These are phyloP conservation scores for Alouatta palliata DNA, from an alignment of 2,113 vertebrate genomes.

Conservation along the genomic window DNA sequence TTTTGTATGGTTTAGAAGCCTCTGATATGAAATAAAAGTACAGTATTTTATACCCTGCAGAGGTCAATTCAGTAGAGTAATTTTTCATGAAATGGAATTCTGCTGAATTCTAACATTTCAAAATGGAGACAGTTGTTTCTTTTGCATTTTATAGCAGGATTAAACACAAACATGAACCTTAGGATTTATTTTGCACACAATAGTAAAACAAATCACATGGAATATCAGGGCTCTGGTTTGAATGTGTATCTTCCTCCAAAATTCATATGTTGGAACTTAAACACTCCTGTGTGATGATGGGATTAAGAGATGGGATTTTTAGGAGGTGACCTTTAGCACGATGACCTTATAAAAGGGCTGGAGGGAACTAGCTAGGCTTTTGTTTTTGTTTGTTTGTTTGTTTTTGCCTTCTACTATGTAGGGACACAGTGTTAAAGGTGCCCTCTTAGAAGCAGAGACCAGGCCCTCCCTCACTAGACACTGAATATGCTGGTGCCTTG, in stretches of 20 bases:
- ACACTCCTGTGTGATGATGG: background rate
- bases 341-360: background rate
- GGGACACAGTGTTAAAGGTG: background rate
- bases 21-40: too few relatives aligned
- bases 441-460: background rate
- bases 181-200: background rate
- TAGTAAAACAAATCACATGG: background rate
- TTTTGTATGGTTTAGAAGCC: background rate
- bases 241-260: background rate
- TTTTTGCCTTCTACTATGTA: fast-evolving
- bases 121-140: background rate
- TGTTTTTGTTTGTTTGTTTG: background rate
- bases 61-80: background rate
- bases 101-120: background rate
- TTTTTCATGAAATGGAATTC: constrained; percentile 40
- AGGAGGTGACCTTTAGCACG: background rate
- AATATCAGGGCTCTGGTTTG: background rate
- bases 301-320: background rate
- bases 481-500: background rate
- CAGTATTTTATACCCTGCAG: background rate
- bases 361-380: background rate
- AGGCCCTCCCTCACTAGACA: background rate
- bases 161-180: background rate
- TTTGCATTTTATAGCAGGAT: constrained; percentile 20
- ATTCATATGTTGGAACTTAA: background rate